phyloP scores from a whole-genome alignment of 2,113 vertebrate species.

The Catharus minimus region DNA sequence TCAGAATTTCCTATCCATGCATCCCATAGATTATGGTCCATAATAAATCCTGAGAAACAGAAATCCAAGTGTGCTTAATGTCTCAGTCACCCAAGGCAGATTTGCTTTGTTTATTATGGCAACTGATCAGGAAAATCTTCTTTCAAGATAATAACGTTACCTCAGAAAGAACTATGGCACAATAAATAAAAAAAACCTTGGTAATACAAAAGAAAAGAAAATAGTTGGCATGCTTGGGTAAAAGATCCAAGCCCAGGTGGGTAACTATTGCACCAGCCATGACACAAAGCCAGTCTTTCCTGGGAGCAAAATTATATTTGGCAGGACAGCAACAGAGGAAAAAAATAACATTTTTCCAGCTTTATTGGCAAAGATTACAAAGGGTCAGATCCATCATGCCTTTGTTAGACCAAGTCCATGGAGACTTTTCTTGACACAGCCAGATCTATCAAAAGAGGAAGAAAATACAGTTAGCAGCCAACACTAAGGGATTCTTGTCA shows the following conservation, averaged over 20 bases:
- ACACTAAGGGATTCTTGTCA: background rate
- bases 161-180: background rate
- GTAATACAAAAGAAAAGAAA: background rate
- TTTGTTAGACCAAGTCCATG: background rate
- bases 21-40: background rate
- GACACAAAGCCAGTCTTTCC: background rate
- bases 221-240: background rate
- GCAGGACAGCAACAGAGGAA: background rate
- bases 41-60: background rate
- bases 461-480: slow-evolving; percentile 24
- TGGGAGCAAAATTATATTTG: background rate
- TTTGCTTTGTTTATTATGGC: slow-evolving; percentile 12
- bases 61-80: background rate
- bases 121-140: slow-evolving; percentile 13
- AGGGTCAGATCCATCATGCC: slow-evolving; percentile 25
- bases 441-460: slow-evolving; percentile 32
- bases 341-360: background rate
- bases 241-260: background rate
- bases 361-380: slow-evolving; percentile 28
- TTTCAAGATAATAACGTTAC: background rate
- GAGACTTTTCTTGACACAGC: slow-evolving; percentile 6
- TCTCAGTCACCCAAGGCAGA: background rate
- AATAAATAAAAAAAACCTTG: background rate
- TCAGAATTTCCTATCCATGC: background rate
- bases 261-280: background rate